Evolutionary conservation across 2,797 vertebrate genomes (phyloP).

Genomic region (Pteropus rufus): DNA sequence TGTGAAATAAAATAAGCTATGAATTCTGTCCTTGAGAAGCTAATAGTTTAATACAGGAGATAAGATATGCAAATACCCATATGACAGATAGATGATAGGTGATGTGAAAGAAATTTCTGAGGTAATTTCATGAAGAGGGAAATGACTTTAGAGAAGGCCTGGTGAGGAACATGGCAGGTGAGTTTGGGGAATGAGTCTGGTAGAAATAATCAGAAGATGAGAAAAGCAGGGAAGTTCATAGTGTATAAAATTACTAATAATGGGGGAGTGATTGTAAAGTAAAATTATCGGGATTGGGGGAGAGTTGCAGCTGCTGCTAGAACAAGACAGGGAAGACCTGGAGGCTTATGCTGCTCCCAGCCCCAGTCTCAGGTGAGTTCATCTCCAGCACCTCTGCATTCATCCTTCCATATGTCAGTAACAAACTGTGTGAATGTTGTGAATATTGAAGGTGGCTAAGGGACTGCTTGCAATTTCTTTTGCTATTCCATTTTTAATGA

Average conservation of each 20-base stretch:
- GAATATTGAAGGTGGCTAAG: not conserved
- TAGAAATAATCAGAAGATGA: conserved; percentile 1
- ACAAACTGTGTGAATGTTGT: not conserved
- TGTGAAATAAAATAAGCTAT: not conserved
- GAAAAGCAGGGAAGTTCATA: not conserved
- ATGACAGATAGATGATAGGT: not conserved
- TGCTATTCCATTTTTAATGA: conserved; percentile 17
- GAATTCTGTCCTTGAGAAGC: not conserved
- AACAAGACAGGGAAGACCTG: not conserved
- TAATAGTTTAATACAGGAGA: not conserved
- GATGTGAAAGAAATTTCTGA: not conserved
- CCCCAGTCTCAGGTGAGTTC: not conserved
- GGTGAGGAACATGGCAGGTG: not conserved
- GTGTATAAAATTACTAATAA: not conserved
- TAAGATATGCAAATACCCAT: not conserved
- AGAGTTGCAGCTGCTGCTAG: not conserved
- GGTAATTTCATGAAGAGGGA: not conserved
- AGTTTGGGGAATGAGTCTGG: not conserved
- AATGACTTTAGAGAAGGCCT: not conserved
- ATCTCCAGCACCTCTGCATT: not conserved
- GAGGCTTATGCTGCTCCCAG: not conserved
- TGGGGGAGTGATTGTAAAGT: not conserved
- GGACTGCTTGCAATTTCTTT: not conserved
- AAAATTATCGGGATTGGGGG: not conserved
- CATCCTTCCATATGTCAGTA: not conserved